These are phyloP conservation scores for Silurus aristotelis DNA, from an alignment of 2,797 vertebrate genomes.

Conservation along the genomic window DNA sequence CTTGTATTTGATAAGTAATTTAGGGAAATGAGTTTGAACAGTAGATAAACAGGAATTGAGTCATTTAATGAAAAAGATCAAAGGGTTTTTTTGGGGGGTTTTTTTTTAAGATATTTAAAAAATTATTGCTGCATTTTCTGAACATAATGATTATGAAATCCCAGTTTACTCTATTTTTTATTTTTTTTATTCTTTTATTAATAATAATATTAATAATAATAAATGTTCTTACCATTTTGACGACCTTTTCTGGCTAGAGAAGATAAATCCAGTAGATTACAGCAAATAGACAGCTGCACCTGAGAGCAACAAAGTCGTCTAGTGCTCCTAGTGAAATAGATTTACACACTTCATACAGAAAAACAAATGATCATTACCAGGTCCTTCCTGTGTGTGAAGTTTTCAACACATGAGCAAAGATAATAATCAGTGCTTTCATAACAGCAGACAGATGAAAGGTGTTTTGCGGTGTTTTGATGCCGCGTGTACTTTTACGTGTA, in stretches of 20 bases:
- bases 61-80: background rate
- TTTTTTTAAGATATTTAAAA: background rate
- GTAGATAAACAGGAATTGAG: background rate
- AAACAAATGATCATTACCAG: background rate
- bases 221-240: constrained; percentile 23
- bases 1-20: background rate
- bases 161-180: background rate
- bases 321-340: background rate
- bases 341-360: background rate
- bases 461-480: background rate
- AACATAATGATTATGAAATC: background rate
- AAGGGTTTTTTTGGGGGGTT: too few relatives aligned
- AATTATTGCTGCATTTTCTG: background rate
- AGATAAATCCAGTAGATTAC: background rate
- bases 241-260: background rate
- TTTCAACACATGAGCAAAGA: background rate
- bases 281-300: background rate
- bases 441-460: background rate
- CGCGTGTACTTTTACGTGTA: background rate
- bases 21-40: background rate
- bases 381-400: constrained; percentile 25
- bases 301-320: background rate
- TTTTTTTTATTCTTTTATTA: too few relatives aligned
- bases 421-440: constrained; percentile 34
- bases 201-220: background rate